A percentile compares a stretch with the other conserved stretches of the same genome.
Evolutionary conservation across 2,797 vertebrate genomes (phyloP).

Genomic region (Carcharodon carcharias): DNA sequence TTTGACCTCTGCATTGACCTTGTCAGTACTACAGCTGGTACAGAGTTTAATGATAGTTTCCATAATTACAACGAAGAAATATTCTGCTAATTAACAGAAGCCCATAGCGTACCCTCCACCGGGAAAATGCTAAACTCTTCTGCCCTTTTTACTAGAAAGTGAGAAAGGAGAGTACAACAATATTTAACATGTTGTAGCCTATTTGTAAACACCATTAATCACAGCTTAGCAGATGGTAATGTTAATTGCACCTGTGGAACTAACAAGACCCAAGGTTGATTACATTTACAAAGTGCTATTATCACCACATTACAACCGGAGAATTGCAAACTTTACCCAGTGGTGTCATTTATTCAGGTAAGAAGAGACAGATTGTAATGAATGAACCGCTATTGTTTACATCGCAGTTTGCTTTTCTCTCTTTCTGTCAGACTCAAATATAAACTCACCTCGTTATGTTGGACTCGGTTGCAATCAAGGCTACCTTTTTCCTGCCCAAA

Average conservation of each 20-base stretch:
- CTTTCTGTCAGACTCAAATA: slow-evolving; percentile 17
- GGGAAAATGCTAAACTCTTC: slow-evolving; percentile 22
- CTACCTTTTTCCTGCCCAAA: slow-evolving; percentile 20
- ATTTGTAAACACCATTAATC: slow-evolving; percentile 89
- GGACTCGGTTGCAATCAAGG: neutral
- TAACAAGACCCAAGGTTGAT: slow-evolving; percentile 77
- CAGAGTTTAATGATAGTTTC: slow-evolving; percentile 41
- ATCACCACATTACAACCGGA: slow-evolving; percentile 45
- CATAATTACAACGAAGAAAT: slow-evolving; percentile 39
- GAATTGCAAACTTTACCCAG: slow-evolving; percentile 37
- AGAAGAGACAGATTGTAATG: slow-evolving; percentile 23
- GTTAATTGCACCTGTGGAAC: slow-evolving; percentile 87
- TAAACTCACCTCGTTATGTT: neutral
- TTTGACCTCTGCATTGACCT: slow-evolving; percentile 43
- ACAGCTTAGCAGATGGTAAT: slow-evolving; percentile 84
- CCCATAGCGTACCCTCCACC: slow-evolving; percentile 37
- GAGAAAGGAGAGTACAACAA: slow-evolving; percentile 41
- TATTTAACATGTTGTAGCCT: slow-evolving; percentile 52
- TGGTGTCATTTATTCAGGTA: slow-evolving; percentile 39
- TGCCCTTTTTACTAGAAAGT: slow-evolving; percentile 21
- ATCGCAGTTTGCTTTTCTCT: slow-evolving; percentile 15
- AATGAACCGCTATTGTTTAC: slow-evolving; percentile 36
- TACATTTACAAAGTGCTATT: slow-evolving; percentile 66
- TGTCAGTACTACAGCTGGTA: slow-evolving; percentile 46
- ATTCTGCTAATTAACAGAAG: slow-evolving; percentile 36